Evolutionary conservation across 2,113 vertebrate species (phyloP), one percentile per base, ranked within the genome.

Genomic region (Hypanus sabinus): DNA sequence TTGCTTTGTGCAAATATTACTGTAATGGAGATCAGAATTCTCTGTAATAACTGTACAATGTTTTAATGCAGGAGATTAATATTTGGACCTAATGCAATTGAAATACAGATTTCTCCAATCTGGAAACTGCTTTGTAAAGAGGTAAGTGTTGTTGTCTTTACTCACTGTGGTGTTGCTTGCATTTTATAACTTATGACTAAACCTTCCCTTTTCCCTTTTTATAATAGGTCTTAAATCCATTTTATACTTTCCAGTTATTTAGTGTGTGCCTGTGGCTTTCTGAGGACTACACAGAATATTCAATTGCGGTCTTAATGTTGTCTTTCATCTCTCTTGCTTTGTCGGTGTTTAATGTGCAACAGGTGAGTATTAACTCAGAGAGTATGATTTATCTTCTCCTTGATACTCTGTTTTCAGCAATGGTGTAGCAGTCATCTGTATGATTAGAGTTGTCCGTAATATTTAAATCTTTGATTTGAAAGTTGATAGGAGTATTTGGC

Each of bases 71-170:
- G 97, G 96, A 97, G 96, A 94, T 68, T 96, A 94, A 95, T 97
- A 94, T 97, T 96, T 94, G 97, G 97, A 9, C 97, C 96, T 90
- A 97, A 97, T 79, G 94, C 94, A 94, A 97, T 97, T 12, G 95
- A 97, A 94, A 96, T 97, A 95, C 96, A 97, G 94, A 95, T 97
- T 94, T 95, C 95, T 3, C 97, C 97, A 62, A 27, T 97, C 94
- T 97, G 97, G 97, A 97, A 97, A 95, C 96, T 97, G 60, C 97
- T 97, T 94, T 88, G 96, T 95, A 97, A 97, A 94, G 97, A 97
- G 97, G 97, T 96, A 95, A 96, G 33, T 94, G 81, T 16, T 68
- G 1, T 94, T 68, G 18, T 71, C 38, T 87, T 71, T 70, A 92
- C 68, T 38, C 24, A 33, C 6, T 18, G 2, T 68, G 80, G 0